These are phyloP conservation scores for Xyliphius kryptos DNA, from an alignment of 2,113 vertebrate species.

Conservation along the genomic window DNA sequence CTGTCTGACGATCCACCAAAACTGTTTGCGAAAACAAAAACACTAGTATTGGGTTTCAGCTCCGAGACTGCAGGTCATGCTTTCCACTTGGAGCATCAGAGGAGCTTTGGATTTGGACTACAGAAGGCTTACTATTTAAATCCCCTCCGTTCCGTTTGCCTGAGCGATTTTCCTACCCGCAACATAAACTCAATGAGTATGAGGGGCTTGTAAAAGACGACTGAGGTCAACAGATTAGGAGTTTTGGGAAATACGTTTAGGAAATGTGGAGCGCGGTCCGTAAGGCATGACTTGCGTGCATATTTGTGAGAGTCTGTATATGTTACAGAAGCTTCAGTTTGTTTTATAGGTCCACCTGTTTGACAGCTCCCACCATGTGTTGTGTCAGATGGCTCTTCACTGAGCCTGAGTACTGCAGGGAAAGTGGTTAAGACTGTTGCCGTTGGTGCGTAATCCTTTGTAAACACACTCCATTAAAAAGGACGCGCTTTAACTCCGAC, in stretches of 20 bases:
- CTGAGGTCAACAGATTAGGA: conserved; percentile 9
- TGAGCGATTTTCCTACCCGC: conserved; percentile 13
- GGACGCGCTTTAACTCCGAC: conserved; percentile 34
- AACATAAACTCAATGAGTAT: conserved; percentile 17
- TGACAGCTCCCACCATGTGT: conserved; percentile 10
- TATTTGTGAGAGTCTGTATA: not conserved
- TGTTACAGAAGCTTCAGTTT: not conserved
- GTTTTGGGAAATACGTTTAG: not conserved
- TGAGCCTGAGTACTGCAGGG: not conserved
- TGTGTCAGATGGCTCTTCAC: not conserved
- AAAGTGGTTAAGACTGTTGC: conserved; percentile 18
- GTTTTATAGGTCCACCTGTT: conserved; percentile 14
- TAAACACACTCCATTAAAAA: conserved; percentile 40
- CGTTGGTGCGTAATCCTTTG: conserved; percentile 29
- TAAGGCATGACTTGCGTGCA: conserved; percentile 18
- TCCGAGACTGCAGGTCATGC: conserved; percentile 19
- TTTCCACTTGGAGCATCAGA: conserved; percentile 18
- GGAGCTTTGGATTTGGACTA: too few species aligned
- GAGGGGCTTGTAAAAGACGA: conserved; percentile 9
- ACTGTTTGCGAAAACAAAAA: conserved; percentile 39
- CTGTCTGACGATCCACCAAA: conserved; percentile 34
- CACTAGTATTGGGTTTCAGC: conserved; percentile 36
- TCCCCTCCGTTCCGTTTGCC: conserved; percentile 6
- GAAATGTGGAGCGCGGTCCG: not conserved
- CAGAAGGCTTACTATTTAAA: not conserved